A percentile compares a stretch with the other conserved stretches of the same genome.
These are phyloP conservation scores for Pantherophis vulpinus DNA, from an alignment of 2,797 vertebrate species.

Conservation along the genomic window DNA sequence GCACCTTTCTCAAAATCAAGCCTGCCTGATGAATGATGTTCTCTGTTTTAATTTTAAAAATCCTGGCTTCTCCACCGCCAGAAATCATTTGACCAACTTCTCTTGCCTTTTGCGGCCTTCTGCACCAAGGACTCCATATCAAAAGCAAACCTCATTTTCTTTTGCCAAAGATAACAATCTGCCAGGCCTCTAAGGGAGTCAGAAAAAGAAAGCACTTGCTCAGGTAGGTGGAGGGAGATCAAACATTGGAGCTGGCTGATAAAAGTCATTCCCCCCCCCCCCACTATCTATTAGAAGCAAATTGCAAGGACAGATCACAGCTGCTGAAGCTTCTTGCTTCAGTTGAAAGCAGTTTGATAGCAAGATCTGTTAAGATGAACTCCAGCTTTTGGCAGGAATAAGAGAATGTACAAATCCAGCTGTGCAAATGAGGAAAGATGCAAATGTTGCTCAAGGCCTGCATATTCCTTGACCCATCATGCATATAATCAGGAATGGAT, in stretches of 20 bases:
- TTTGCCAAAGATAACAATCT: accelerated
- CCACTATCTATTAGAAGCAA: not conserved
- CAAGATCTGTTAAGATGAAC: not conserved
- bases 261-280: not conserved
- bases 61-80: not conserved
- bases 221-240: not conserved
- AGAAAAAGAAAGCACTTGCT: accelerated
- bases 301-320: not conserved
- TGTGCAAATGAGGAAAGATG: not conserved
- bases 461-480: not conserved
- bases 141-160: not conserved
- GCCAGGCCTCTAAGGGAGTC: accelerated
- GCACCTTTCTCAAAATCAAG: not conserved
- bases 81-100: too few species aligned
- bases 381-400: not conserved
- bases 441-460: not conserved
- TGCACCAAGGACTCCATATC: not conserved
- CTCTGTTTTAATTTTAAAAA: not conserved
- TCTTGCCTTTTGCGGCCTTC: not conserved
- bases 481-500: not conserved
- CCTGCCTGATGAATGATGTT: not conserved
- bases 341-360: not conserved
- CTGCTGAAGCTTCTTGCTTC: not conserved
- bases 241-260: not conserved
- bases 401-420: not conserved